Conservation (phyloP, 2,797 vertebrate genomes). For the Diplodus puntazzo region DNA sequence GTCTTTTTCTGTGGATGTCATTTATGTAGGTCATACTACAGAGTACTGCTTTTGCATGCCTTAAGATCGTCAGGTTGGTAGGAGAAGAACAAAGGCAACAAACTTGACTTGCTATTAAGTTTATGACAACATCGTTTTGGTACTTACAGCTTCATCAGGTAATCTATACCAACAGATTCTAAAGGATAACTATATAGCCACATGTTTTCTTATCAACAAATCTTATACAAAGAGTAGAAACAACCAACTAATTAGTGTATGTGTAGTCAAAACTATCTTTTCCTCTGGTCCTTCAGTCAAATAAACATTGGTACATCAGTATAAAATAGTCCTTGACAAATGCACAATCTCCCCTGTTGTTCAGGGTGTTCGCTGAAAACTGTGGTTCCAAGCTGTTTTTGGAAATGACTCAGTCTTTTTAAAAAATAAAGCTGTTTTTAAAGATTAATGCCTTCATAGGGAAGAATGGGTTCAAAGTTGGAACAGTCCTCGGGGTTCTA, state of each 20-base stretch:
- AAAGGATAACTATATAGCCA: background rate
- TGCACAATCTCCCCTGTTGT: background rate
- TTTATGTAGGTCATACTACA: too few relatives aligned
- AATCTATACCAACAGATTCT: background rate
- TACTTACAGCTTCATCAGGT: too few relatives aligned
- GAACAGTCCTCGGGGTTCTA: background rate
- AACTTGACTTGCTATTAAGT: too few relatives aligned
- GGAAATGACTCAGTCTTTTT: background rate
- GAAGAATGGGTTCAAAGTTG: background rate
- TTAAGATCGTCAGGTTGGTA: too few relatives aligned
- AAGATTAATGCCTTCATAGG: background rate
- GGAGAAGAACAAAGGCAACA: too few relatives aligned
- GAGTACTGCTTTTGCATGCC: too few relatives aligned
- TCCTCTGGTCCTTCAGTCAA: background rate
- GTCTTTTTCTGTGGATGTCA: background rate
- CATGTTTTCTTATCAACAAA: too few relatives aligned
- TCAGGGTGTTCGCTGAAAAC: background rate
- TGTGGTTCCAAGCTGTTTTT: background rate
- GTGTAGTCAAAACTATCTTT: background rate
- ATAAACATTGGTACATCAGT: background rate
- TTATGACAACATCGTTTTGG: too few relatives aligned
- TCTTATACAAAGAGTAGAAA: background rate
- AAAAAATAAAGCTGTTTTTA: background rate
- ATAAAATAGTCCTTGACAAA: background rate
- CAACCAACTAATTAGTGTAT: background rate